Percentiles rank a stretch among this genome's conserved stretches.
Conservation (phyloP, 2,888 invertebrate species). For the Phalangium opilio region DNA sequence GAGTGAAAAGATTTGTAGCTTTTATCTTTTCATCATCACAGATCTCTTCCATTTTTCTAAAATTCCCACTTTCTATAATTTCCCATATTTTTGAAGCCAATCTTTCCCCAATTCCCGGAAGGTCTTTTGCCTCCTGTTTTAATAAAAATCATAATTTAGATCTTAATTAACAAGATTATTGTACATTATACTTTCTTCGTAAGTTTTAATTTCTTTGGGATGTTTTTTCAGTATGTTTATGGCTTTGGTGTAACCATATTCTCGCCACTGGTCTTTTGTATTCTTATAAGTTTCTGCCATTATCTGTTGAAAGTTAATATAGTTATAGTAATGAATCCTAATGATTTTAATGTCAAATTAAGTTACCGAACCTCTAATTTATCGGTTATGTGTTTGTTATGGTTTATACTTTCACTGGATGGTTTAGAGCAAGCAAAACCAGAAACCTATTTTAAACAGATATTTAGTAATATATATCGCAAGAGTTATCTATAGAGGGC, state of each 20-base stretch:
- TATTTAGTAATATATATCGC: too few relatives aligned
- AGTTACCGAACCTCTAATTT: too few relatives aligned
- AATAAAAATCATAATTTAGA: background rate
- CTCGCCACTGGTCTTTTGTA: slow-evolving; percentile 36
- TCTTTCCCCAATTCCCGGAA: slow-evolving; percentile 30
- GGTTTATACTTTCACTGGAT: too few relatives aligned
- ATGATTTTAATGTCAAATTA: too few relatives aligned
- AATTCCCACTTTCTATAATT: slow-evolving; percentile 34
- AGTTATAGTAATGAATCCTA: too few relatives aligned
- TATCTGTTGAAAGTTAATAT: slow-evolving; percentile 20
- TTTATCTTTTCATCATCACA: slow-evolving; percentile 29
- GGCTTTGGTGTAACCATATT: slow-evolving; percentile 35
- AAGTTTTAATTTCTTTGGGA: slow-evolving; percentile 29
- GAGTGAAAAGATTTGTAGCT: slow-evolving; percentile 32
- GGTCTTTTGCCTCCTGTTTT: slow-evolving; percentile 7
- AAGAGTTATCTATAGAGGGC: too few relatives aligned
- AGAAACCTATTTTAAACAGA: too few relatives aligned
- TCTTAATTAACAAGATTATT: background rate
- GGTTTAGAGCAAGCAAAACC: too few relatives aligned
- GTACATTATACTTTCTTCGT: slow-evolving; percentile 29
- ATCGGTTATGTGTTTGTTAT: too few relatives aligned
- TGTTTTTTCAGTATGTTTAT: slow-evolving; percentile 31
- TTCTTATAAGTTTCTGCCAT: slow-evolving; percentile 34
- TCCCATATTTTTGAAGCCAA: slow-evolving; percentile 37
- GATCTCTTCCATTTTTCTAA: slow-evolving; percentile 35